Conservation (phyloP, 2,888 invertebrate genomes). For the Ophion obscuratus region DNA sequence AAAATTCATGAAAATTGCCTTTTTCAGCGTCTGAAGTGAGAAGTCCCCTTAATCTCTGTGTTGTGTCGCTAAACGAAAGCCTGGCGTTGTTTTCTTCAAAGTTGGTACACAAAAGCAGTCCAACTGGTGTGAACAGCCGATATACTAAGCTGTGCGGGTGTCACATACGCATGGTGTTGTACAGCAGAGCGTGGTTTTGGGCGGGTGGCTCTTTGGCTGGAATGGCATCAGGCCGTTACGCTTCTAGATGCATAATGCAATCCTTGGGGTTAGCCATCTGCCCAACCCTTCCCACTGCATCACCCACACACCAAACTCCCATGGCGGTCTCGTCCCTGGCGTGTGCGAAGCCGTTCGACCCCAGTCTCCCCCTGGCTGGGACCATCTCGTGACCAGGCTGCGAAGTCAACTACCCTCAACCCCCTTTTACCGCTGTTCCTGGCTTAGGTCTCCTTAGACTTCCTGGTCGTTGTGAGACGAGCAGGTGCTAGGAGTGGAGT, state of each 20-base stretch:
- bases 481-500: background rate
- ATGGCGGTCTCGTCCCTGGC: slow-evolving; percentile 21
- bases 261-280: slow-evolving; percentile 70
- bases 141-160: slow-evolving; percentile 7
- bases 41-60: background rate
- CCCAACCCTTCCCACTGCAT: slow-evolving; percentile 53
- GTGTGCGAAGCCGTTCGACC: slow-evolving; percentile 42
- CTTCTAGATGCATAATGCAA: slow-evolving; percentile 81
- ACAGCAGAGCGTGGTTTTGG: slow-evolving; percentile 28
- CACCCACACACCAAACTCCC: slow-evolving; percentile 41
- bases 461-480: slow-evolving; percentile 49
- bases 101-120: slow-evolving; percentile 23
- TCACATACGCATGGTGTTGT: slow-evolving; percentile 43
- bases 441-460: slow-evolving; percentile 63
- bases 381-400: slow-evolving; percentile 76
- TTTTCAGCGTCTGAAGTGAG: no score
- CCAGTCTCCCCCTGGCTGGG: slow-evolving; percentile 54
- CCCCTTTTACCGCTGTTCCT: slow-evolving; percentile 27
- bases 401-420: slow-evolving; percentile 71
- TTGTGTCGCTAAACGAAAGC: background rate
- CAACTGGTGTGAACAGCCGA: slow-evolving; percentile 32
- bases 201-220: slow-evolving; percentile 51
- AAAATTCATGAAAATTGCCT: no score
- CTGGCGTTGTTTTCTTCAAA: background rate
- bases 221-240: slow-evolving; percentile 63